Evolutionary conservation across 2,888 invertebrate species (phyloP).

Genomic region (Mantis religiosa): DNA sequence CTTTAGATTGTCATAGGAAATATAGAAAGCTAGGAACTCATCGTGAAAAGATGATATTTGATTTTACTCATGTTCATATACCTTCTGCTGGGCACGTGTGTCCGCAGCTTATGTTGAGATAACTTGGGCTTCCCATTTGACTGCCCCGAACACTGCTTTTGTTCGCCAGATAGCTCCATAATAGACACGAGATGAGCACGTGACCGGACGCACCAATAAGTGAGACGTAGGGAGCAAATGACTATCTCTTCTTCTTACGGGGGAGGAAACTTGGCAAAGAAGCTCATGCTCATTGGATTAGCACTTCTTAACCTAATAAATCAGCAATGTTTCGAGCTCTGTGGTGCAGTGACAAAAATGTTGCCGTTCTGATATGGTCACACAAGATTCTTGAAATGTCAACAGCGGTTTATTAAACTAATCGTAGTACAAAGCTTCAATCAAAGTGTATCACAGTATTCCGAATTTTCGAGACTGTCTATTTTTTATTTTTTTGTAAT

Average conservation of each 20-base stretch:
- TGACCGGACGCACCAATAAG: neutral
- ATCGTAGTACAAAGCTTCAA: too few species aligned
- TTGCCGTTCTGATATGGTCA: too few species aligned
- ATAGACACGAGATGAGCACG: conserved; percentile 2
- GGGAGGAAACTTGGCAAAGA: neutral
- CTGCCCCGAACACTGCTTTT: neutral
- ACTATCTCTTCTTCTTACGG: neutral
- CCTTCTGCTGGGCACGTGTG: neutral
- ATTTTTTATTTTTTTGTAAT: too few species aligned
- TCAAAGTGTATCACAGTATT: too few species aligned
- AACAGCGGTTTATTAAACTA: too few species aligned
- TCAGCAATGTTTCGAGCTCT: neutral
- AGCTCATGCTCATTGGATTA: neutral
- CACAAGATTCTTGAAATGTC: too few species aligned
- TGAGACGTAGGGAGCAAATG: neutral
- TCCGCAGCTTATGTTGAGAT: neutral
- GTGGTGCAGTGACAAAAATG: too few species aligned
- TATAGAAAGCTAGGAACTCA: too few species aligned
- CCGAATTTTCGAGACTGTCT: too few species aligned
- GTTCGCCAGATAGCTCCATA: neutral
- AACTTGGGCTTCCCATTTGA: neutral
- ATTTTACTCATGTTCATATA: too few species aligned
- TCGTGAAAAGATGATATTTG: too few species aligned
- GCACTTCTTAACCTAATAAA: neutral
- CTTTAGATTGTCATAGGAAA: too few species aligned